These are phyloP conservation scores for Lophochroa leadbeateri DNA, from an alignment of 2,113 vertebrate species.

Conservation along the genomic window DNA sequence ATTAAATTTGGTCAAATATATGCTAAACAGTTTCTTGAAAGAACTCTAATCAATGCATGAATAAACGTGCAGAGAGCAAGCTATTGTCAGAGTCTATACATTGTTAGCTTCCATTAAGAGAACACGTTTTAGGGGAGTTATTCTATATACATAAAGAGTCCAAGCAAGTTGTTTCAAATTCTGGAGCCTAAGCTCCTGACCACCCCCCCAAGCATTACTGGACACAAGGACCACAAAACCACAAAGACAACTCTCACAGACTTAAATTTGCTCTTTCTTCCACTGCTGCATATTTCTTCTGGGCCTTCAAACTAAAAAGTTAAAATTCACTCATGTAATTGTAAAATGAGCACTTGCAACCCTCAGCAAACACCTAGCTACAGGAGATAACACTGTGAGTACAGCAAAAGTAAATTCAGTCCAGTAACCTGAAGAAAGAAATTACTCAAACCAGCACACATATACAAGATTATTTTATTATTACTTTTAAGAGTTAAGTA, in stretches of 20 bases:
- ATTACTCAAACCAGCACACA: neutral
- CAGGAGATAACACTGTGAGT: neutral
- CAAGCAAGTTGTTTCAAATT: neutral
- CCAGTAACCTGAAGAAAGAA: neutral
- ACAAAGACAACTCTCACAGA: neutral
- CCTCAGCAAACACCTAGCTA: neutral
- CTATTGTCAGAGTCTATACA: neutral
- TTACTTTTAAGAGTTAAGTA: neutral
- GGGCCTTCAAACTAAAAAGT: neutral
- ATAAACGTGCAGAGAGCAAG: neutral
- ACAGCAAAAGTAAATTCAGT: neutral
- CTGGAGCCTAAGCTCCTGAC: neutral
- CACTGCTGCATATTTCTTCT: neutral
- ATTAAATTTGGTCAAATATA: neutral
- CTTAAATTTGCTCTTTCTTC: neutral
- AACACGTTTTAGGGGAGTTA: fast-evolving
- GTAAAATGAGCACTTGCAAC: neutral
- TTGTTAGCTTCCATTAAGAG: neutral
- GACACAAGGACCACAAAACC: neutral
- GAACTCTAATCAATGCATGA: neutral
- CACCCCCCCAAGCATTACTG: neutral
- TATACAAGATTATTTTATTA: neutral
- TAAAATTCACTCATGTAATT: neutral
- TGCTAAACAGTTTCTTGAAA: neutral
- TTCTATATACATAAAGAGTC: neutral